Percentiles rank a stretch among this genome's conserved stretches.
Conservation (phyloP, 2,888 invertebrate species). For the Arctia plantaginis region DNA sequence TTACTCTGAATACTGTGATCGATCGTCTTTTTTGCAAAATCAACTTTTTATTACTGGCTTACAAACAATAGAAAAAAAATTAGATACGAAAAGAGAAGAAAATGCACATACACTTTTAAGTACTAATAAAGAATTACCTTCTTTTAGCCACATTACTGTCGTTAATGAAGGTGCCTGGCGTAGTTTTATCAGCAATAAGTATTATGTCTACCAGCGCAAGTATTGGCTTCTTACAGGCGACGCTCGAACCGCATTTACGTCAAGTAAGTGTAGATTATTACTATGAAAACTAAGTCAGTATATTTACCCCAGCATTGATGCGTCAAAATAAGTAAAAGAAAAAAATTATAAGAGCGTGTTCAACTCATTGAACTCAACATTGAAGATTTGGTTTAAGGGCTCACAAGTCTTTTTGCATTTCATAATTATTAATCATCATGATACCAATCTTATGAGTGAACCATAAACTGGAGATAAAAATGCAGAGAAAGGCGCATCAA, state of each 20-base stretch:
- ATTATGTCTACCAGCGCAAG: conserved; percentile 93
- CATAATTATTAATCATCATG: too few relatives aligned
- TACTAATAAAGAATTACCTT: neutral
- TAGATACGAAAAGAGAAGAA: too few relatives aligned
- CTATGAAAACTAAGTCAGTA: neutral
- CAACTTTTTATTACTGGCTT: too few relatives aligned
- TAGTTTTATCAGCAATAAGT: conserved; percentile 89
- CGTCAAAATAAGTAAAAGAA: too few relatives aligned
- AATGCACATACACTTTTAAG: neutral
- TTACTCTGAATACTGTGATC: neutral
- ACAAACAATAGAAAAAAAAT: neutral
- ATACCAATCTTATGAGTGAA: too few relatives aligned
- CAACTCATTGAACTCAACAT: neutral
- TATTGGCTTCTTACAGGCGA: conserved; percentile 95
- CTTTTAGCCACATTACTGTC: conserved; percentile 88
- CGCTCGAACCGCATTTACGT: conserved; percentile 94
- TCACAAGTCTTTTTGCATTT: neutral
- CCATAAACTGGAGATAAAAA: neutral
- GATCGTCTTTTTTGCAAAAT: neutral
- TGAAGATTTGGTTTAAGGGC: neutral
- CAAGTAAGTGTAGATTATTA: conserved; percentile 72
- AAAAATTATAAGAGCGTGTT: neutral
- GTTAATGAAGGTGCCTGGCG: conserved; percentile 91
- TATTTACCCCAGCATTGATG: too few relatives aligned
- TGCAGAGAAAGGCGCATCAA: neutral